phyloP scores from a whole-genome alignment of 2,888 invertebrate species.

The Ormyrus labotus region DNA sequence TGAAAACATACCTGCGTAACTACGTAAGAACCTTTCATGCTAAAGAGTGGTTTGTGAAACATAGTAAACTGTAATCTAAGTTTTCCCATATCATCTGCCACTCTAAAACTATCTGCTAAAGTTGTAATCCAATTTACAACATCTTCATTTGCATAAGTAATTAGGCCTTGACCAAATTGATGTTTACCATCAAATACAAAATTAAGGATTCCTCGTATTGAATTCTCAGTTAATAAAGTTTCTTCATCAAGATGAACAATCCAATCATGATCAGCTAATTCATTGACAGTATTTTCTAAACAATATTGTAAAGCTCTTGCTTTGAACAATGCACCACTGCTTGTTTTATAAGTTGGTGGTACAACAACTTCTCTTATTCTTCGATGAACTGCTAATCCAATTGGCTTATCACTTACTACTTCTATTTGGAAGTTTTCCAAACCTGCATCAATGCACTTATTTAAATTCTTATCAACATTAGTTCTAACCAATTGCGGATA shows the following conservation, averaged over 20 bases:
- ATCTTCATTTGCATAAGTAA: constrained; percentile 97
- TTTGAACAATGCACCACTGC: constrained; percentile 94
- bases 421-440: constrained; percentile 97
- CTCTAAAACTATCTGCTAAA: constrained; percentile 95
- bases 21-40: constrained; percentile 99
- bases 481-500: constrained; percentile 92
- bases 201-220: constrained; percentile 92
- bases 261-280: constrained; percentile 92
- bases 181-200: constrained; percentile 96
- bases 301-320: constrained; percentile 97
- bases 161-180: constrained; percentile 96
- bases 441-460: constrained; percentile 91
- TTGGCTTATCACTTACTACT: constrained; percentile 94
- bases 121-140: constrained; percentile 98
- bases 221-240: constrained; percentile 94
- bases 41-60: constrained; percentile 96
- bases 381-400: constrained; percentile 86
- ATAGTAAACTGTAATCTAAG: constrained; percentile 92
- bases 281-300: constrained; percentile 92
- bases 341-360: constrained; percentile 90
- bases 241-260: constrained; percentile 98
- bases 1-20: constrained; percentile 88
- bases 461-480: constrained; percentile 92
- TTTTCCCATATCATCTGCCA: constrained; percentile 98
- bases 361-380: constrained; percentile 93